These are phyloP conservation scores for Sepioteuthis lessoniana DNA, from an alignment of 2,888 invertebrate genomes.

Conservation along the genomic window DNA sequence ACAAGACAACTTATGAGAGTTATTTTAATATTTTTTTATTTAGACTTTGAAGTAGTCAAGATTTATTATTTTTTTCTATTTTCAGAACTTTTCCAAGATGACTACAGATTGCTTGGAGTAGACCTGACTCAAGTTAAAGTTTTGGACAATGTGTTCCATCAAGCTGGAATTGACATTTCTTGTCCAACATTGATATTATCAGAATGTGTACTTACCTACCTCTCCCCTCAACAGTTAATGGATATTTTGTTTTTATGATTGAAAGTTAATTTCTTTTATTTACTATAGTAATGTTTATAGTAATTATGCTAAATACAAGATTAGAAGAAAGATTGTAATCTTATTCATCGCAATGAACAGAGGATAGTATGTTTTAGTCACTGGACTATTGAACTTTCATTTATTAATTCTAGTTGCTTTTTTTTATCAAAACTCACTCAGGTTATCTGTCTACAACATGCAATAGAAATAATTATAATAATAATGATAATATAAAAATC, in stretches of 20 bases:
- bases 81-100: constrained; percentile 62
- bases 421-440: too few species aligned
- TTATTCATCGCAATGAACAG: too few species aligned
- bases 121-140: constrained; percentile 72
- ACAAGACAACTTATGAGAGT: not conserved
- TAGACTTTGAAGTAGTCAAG: not conserved
- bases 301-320: too few species aligned
- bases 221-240: constrained; percentile 69
- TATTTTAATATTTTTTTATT: not conserved
- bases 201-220: constrained; percentile 77
- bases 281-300: too few species aligned
- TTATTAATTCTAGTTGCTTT: too few species aligned
- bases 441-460: too few species aligned
- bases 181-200: constrained; percentile 75
- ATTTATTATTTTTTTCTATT: not conserved
- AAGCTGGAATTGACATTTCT: constrained; percentile 66
- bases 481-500: too few species aligned
- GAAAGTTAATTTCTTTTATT: too few species aligned
- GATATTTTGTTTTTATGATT: not conserved
- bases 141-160: constrained; percentile 67
- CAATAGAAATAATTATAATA: too few species aligned
- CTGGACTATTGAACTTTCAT: too few species aligned
- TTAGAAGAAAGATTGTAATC: too few species aligned
- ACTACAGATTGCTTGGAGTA: constrained; percentile 74
- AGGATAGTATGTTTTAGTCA: too few species aligned